Base-by-base conservation (phyloP, 2,113 vertebrate species). In the Ageneiosus marmoratus region DNA sequence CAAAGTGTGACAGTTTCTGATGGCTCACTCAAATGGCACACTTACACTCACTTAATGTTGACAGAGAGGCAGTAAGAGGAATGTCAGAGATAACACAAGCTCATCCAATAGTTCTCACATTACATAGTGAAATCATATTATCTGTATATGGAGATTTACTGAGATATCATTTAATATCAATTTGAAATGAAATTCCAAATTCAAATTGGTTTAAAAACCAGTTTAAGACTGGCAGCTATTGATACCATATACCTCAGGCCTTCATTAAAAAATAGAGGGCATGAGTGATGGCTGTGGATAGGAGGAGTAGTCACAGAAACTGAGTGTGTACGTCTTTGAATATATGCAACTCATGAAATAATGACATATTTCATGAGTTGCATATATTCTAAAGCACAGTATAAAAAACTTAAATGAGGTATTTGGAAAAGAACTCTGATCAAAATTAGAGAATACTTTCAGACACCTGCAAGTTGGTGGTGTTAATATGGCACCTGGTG, bases 1-100 rank as follows among this genome's bases (percentile, higher is more conserved):
- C 75, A 82, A 87, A 87, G 74, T 84, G 83, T 87, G 86, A 79
- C 86, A 84, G 58, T 79, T 56, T 82, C 80, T 67, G 67, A 82
- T 82, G 81, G 56, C 79, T 79, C 50, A 75, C 37, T 82, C 51
- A 12, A 77, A 65, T 87, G 86, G 77, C 86, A 87, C 79, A 87
- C 82, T 86, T 86, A 81, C 58, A 65, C 63, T 73, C 73, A 81
- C 69, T 73, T 84, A 84, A 81, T 79, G 70, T 73, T 81, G 62
- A 50, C 29, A 76, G 65, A 79, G 20, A 46, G 46, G 70, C 37
- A 18, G 46, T 3, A 44, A 77, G 3, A 51, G 6, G 48, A 67
- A 80, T 37, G 12, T 44, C 34, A 46, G 32, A 53, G 8, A 50
- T 32, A 29, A 53, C n/a, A 53, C 12, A 75, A 22, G 18, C 24